Percentiles rank a stretch among this genome's conserved stretches.
These are phyloP conservation scores for Drosophila acutilabella DNA, from an alignment of 2,888 invertebrate genomes.

Conservation along the genomic window DNA sequence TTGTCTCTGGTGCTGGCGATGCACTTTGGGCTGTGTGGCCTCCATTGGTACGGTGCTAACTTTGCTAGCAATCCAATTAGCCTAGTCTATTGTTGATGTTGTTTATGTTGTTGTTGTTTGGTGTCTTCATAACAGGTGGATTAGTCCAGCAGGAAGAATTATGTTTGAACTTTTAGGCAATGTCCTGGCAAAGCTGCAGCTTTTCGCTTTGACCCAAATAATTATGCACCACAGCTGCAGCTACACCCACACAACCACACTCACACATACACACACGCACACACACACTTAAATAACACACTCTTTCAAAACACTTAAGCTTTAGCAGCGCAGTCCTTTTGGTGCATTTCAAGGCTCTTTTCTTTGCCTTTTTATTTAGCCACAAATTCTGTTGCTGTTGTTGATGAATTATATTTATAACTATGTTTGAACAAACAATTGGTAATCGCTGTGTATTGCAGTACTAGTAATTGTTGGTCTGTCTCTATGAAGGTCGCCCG, in stretches of 20 bases:
- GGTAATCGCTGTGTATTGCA: slow-evolving; percentile 13
- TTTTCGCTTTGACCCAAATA: slow-evolving; percentile 75
- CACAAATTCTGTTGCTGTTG: slow-evolving; percentile 1
- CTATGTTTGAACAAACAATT: background rate
- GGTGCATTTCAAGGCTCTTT: slow-evolving; percentile 46
- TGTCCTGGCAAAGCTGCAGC: slow-evolving; percentile 61
- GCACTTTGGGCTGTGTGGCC: slow-evolving; percentile 84
- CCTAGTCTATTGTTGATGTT: slow-evolving; percentile 9
- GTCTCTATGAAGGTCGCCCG: slow-evolving; percentile 47
- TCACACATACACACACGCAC: slow-evolving; percentile 19
- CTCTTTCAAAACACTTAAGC: slow-evolving; percentile 30
- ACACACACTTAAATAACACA: slow-evolving; percentile 9
- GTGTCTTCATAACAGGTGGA: slow-evolving; percentile 77
- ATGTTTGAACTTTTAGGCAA: slow-evolving; percentile 45
- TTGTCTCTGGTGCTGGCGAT: slow-evolving; percentile 84
- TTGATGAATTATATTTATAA: background rate
- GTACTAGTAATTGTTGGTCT: slow-evolving; percentile 18
- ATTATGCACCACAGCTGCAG: slow-evolving; percentile 52
- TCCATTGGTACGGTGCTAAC: slow-evolving; percentile 75
- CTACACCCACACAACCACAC: slow-evolving; percentile 34
- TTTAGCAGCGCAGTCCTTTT: slow-evolving; percentile 34
- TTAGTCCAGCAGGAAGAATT: slow-evolving; percentile 41
- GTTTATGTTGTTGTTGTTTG: slow-evolving; percentile 32
- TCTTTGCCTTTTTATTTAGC: slow-evolving; percentile 7
- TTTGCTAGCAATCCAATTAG: slow-evolving; percentile 25